phyloP scores from a whole-genome alignment of 1,140 invertebrate genomes.

The Pseudomyrmex flavicornis region DNA sequence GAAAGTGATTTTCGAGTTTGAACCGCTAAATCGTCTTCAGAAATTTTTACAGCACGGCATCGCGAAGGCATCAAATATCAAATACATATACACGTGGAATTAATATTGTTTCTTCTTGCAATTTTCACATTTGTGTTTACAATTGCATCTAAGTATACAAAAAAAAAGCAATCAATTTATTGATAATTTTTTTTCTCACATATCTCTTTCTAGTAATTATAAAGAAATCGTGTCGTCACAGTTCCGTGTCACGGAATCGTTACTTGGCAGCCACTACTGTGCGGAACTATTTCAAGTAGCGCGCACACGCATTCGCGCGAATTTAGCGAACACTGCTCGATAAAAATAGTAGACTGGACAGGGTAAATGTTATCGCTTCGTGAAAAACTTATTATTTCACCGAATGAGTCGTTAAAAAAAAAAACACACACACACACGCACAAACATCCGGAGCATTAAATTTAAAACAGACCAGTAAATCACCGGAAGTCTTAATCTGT shows the following conservation, averaged over 20 bases:
- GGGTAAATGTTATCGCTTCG: neutral
- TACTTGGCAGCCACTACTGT: slow-evolving; percentile 19
- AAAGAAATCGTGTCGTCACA: slow-evolving; percentile 13
- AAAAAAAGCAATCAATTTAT: neutral
- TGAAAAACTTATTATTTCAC: neutral
- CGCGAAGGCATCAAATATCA: too few species aligned
- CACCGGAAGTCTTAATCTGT: too few species aligned
- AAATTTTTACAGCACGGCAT: too few species aligned
- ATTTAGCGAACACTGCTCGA: slow-evolving; percentile 20
- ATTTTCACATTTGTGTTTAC: too few species aligned
- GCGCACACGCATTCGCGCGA: neutral
- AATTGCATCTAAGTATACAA: too few species aligned
- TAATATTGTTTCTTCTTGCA: too few species aligned
- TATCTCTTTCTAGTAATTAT: neutral
- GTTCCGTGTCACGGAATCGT: neutral
- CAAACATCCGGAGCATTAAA: neutral
- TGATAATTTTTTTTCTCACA: neutral
- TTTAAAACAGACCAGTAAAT: neutral
- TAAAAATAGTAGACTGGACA: slow-evolving; percentile 53
- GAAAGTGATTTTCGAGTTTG: too few species aligned
- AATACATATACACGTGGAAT: too few species aligned
- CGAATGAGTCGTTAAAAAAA: neutral
- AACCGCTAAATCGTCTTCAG: too few species aligned
- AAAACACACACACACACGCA: too few species aligned
- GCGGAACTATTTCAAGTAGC: slow-evolving; percentile 56